Evolutionary conservation across 2,797 vertebrate species (phyloP), one percentile per base, ranked within the genome.

Genomic region (Cynodonichthys magdalenae): DNA sequence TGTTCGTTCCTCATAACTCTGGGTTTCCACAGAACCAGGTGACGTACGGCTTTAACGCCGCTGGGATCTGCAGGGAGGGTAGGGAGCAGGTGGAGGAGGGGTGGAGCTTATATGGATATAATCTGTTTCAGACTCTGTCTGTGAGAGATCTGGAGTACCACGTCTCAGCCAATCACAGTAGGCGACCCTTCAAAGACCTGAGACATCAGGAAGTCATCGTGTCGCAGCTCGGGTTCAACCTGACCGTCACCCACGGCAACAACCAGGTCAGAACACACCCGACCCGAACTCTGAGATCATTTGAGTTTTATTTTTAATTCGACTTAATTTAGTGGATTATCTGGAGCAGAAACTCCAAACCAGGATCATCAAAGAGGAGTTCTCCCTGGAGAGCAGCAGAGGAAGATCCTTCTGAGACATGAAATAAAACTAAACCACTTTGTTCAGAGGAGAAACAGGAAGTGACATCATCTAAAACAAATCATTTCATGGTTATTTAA

Each of bases 101-200:
- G 24, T 24, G 24, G 24, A 24, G 24, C 24, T 24, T 24, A 24
- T 24, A 24, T 24, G 24, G n/a, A 48, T 0, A 18, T 50, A 19
- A 58, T 49, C 15, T 55, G 34, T 11, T 66, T 15, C 15, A 90
- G 97, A 96, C 94, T 0, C 89, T 99, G 66, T 94, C 95, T 19
- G 92, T 89, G 56, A 89, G 95, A 60, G 97, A 99, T 69, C 77
- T 99, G 59, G 95, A 96, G 84, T 95, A 97, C 73, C 97, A 99
- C 0, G 89, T 95, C 48, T 94, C 95, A 1, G 81, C 86, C 77
- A 91, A 93, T 81, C 90, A 95, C 1, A 69, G 92, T 7, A 70
- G 92, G 14, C 89, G 95, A 52, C 83, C 92, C 48, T 96, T 94
- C 52, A 75, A 87, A 69, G 95, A 96, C 6, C 83, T 95, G 74